Evolutionary conservation across 35 echinoderm and acorn worm genomes (phyloP).

Genomic region (Anneissia japonica): DNA sequence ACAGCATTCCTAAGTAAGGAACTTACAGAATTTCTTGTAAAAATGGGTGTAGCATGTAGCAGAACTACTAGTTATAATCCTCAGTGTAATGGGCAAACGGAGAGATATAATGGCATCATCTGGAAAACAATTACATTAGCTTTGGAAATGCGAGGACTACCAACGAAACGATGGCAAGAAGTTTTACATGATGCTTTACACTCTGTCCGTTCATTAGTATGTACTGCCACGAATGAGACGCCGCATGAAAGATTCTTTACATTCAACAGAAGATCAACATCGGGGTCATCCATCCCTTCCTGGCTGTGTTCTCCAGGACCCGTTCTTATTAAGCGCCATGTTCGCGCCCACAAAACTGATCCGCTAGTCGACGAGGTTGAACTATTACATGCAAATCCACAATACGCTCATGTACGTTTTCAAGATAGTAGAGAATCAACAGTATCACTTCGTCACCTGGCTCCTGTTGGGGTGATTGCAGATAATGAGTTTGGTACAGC

Average conservation of each 20-base stretch:
- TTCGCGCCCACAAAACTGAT: constrained; percentile 21
- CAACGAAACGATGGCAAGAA: constrained; percentile 26
- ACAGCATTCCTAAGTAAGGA: constrained; percentile 34
- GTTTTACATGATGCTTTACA: constrained; percentile 25
- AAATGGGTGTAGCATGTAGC: constrained; percentile 30
- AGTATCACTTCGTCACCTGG: constrained; percentile 31
- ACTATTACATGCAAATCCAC: constrained; percentile 19
- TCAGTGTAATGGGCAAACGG: constrained; percentile 8
- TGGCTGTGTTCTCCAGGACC: constrained; percentile 27
- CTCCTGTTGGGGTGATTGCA: neutral
- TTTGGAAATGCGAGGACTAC: constrained; percentile 16
- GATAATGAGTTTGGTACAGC: neutral
- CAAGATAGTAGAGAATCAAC: constrained; percentile 28
- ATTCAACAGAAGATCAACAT: constrained; percentile 14
- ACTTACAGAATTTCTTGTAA: constrained; percentile 22
- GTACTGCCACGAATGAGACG: constrained; percentile 30
- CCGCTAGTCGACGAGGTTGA: constrained; percentile 20
- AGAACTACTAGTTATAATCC: constrained; percentile 38
- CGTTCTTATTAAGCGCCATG: constrained; percentile 24
- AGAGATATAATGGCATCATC: constrained; percentile 35
- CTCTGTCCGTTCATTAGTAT: constrained; percentile 27
- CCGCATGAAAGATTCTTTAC: constrained; percentile 14
- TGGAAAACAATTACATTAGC: constrained; percentile 37
- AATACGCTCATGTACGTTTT: constrained; percentile 33
- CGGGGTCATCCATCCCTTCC: constrained; percentile 1